Percentiles rank a stretch among this genome's conserved stretches.
Evolutionary conservation across 2,113 vertebrate genomes (phyloP).

Genomic region (Chelonoidis abingdonii): DNA sequence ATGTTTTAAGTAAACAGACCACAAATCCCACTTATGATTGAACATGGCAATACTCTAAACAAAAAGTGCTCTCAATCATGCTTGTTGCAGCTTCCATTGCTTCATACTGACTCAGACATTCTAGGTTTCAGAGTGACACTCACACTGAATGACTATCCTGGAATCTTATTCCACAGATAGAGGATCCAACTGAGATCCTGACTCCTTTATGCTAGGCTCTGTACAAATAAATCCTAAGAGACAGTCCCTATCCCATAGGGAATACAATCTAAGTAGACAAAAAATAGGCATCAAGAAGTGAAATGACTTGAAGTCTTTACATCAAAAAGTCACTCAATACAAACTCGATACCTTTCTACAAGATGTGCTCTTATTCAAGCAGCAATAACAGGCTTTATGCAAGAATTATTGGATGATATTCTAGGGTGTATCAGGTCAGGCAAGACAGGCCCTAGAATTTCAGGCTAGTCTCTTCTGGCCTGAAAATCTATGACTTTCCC

Average conservation of each 20-base stretch:
- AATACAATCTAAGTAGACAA: neutral
- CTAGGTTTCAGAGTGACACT: too few relatives aligned
- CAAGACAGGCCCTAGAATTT: neutral
- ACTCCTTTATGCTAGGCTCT: neutral
- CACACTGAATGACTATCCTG: too few relatives aligned
- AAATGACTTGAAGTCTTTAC: neutral
- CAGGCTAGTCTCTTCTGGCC: neutral
- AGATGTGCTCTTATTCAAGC: neutral
- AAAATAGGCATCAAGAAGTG: neutral
- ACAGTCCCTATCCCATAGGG: neutral
- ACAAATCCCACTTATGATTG: neutral
- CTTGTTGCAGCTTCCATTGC: too few relatives aligned
- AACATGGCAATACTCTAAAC: neutral
- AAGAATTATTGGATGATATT: neutral
- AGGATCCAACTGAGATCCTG: neutral
- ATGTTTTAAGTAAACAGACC: neutral
- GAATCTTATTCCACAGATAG: neutral
- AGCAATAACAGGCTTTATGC: neutral
- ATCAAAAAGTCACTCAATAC: neutral
- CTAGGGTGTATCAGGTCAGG: too few relatives aligned
- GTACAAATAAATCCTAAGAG: neutral
- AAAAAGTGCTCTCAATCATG: neutral
- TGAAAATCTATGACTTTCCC: neutral
- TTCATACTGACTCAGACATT: too few relatives aligned
- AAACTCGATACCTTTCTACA: neutral